Conservation (phyloP, 2,113 vertebrate species). For the Pseudonaja textilis region DNA sequence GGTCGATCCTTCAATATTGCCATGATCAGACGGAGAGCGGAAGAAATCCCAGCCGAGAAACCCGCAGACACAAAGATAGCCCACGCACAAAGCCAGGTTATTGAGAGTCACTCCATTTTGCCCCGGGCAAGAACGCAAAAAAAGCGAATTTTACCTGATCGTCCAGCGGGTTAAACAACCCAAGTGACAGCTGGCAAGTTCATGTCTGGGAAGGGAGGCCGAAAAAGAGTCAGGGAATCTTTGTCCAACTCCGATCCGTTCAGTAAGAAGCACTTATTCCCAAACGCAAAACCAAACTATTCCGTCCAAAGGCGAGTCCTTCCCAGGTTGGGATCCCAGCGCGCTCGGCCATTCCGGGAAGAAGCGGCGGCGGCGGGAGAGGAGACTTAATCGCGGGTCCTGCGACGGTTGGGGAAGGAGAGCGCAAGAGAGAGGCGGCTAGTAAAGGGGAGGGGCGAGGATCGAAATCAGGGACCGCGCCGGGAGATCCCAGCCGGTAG, state of each 20-base stretch:
- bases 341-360: conserved; percentile 12
- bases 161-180: background rate
- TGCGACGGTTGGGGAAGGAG: background rate
- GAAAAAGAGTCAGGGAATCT: background rate
- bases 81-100: background rate
- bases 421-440: conserved; percentile 36
- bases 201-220: conserved; percentile 12
- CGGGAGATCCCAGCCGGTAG: conserved; percentile 67
- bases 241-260: conserved; percentile 36
- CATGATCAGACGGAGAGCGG: background rate
- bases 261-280: conserved; percentile 16
- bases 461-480: background rate
- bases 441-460: conserved; percentile 16
- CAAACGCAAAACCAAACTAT: conserved; percentile 47
- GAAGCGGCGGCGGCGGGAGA: background rate
- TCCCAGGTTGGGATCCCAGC: conserved; percentile 9
- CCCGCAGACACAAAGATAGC: background rate
- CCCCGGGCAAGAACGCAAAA: background rate
- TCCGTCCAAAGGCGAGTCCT: conserved; percentile 31
- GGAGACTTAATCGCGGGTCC: background rate
- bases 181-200: conserved; percentile 27
- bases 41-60: background rate
- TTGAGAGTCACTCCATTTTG: background rate
- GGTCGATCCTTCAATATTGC: background rate
- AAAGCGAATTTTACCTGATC: conserved; percentile 37